Conservation (phyloP, 2,113 vertebrate genomes). For the Tragelaphus scriptus region DNA sequence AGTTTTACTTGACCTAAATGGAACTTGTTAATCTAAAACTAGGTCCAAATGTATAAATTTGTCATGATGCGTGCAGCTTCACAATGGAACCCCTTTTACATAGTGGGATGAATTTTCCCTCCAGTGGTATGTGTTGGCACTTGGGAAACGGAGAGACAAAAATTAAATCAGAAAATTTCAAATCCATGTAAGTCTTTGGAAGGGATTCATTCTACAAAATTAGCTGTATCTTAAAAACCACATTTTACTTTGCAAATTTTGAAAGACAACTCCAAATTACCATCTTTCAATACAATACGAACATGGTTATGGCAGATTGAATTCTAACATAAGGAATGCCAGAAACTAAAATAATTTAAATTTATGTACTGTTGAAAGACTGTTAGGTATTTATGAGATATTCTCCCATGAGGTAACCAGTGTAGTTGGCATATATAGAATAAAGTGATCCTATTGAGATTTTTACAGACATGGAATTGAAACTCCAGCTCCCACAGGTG, state of each 20-base stretch:
- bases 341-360: conserved; percentile 11
- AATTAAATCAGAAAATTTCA: neutral
- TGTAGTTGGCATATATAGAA: neutral
- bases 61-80: neutral
- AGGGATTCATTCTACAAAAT: neutral
- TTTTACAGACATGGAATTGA: neutral
- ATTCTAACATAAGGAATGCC: neutral
- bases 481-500: neutral
- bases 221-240: neutral
- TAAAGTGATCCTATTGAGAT: neutral
- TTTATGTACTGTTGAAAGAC: neutral
- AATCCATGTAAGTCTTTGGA: neutral
- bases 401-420: neutral
- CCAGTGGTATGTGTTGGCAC: neutral
- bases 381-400: neutral
- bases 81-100: neutral
- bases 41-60: neutral
- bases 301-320: neutral
- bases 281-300: neutral
- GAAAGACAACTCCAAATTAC: neutral
- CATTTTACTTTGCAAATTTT: neutral
- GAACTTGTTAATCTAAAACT: neutral
- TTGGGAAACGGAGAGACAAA: neutral
- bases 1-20: neutral
- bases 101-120: neutral